phyloP scores from a whole-genome alignment of 2,797 vertebrate species.

The Crax fasciolata region DNA sequence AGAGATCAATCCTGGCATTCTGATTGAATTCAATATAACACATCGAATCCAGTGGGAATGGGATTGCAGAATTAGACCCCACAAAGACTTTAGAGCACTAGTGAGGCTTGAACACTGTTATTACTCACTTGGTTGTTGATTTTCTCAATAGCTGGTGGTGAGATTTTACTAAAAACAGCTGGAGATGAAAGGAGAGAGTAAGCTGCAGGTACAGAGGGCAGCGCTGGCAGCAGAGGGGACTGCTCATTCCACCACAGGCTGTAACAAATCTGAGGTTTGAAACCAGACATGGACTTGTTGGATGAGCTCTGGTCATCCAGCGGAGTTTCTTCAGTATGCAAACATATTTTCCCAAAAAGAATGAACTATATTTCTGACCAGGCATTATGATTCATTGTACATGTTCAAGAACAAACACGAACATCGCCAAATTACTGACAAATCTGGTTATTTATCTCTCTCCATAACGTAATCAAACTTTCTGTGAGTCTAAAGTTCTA shows the following conservation, averaged over 20 bases:
- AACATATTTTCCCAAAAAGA: not conserved
- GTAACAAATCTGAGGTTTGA: not conserved
- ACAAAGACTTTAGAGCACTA: not conserved
- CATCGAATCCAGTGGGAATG: not conserved
- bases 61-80: not conserved
- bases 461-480: not conserved
- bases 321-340: not conserved
- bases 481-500: not conserved
- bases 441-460: not conserved
- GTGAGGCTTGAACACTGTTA: not conserved
- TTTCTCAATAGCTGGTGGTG: not conserved
- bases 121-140: not conserved
- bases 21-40: not conserved
- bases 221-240: not conserved
- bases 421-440: not conserved
- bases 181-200: not conserved
- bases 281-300: not conserved
- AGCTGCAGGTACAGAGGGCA: not conserved
- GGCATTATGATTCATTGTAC: not conserved
- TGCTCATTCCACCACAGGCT: not conserved
- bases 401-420: not conserved
- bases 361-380: not conserved
- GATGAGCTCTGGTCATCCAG: not conserved
- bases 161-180: not conserved
- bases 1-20: not conserved